Evolutionary conservation across 37 sponge, comb jelly and placozoan genomes (phyloP), one percentile per base, ranked within the genome.

Genomic region (Agelas oroides): DNA sequence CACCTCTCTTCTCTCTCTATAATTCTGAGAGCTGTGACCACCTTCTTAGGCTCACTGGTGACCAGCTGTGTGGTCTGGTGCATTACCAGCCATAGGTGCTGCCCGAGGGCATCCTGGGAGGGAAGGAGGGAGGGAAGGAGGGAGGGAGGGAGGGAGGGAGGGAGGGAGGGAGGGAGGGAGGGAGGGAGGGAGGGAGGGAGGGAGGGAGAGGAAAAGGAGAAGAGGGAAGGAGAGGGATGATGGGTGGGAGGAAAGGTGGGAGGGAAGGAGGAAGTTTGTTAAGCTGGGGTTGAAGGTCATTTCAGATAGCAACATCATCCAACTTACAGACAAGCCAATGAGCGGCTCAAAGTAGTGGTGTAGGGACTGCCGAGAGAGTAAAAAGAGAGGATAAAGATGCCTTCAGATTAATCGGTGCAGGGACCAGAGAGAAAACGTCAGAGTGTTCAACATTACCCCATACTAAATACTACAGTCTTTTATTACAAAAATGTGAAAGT

Each of bases 1-100:
- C 17, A 91, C 89, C 66, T 92, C 68, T 97, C 95, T 62, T 97
- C 97, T 80, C 97, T 79, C 85, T 92, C 93, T 1, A 97, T 86
- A 57, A 97, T 92, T 18, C 95, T 68, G 46, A 97, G 62, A 14
- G 95, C 93, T 1, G 97, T 94, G 39, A 97, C 97, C 57, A 94
- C 81, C 54, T 66, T 57, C 17, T 54, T 55, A 23, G 97, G 95
- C 39, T 84, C 83, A 5, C 14, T 41, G 15, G 37, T 24, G 56
- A 89, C 79, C 32, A 82, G 77, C 12, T 35, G 18, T 25, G 78
- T 33, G 1, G 86, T 70, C 39, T 77, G 53, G 37, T 59, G 31
- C 53, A 93, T 62, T 2, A 57, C 70, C 54, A 81, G 23, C 94
- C 94, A 93, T 32, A 93, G 74, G 56, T 86, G 89, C 78, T 88